Evolutionary conservation across 1,140 invertebrate species (phyloP).

Genomic region (Bicyclus anynana): DNA sequence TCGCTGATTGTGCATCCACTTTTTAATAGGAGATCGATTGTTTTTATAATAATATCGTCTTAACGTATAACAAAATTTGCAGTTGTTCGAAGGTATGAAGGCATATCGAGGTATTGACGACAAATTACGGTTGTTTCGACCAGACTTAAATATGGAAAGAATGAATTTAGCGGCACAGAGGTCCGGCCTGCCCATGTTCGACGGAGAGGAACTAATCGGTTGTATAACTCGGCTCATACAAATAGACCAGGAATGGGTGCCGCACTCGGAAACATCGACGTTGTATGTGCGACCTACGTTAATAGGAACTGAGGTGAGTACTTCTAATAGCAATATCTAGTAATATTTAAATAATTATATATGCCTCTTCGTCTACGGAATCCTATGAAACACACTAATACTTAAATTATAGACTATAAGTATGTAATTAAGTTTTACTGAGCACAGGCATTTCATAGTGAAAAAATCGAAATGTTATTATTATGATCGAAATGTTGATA

Average conservation of each 20-base stretch:
- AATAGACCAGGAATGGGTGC: slow-evolving; percentile 99
- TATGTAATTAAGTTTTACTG: too few species aligned
- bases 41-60: too few species aligned
- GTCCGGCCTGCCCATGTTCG: slow-evolving; percentile 94
- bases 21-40: too few species aligned
- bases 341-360: too few species aligned
- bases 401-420: too few species aligned
- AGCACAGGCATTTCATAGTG: too few species aligned
- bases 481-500: too few species aligned
- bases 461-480: too few species aligned
- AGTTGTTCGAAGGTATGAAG: slow-evolving; percentile 99
- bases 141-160: slow-evolving; percentile 95
- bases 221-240: slow-evolving; percentile 91
- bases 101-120: slow-evolving; percentile 96
- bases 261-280: slow-evolving; percentile 90
- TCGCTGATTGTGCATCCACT: too few species aligned
- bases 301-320: slow-evolving; percentile 97
- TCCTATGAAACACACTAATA: too few species aligned
- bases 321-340: not conserved
- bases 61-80: slow-evolving; percentile 46
- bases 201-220: slow-evolving; percentile 90
- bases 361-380: too few species aligned
- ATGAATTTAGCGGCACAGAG: slow-evolving; percentile 92
- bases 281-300: slow-evolving; percentile 97
- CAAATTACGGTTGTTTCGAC: slow-evolving; percentile 95